Evolutionary conservation across 1,140 invertebrate species (phyloP), one percentile per base, ranked within the genome.

Genomic region (Drosophila murphyi): DNA sequence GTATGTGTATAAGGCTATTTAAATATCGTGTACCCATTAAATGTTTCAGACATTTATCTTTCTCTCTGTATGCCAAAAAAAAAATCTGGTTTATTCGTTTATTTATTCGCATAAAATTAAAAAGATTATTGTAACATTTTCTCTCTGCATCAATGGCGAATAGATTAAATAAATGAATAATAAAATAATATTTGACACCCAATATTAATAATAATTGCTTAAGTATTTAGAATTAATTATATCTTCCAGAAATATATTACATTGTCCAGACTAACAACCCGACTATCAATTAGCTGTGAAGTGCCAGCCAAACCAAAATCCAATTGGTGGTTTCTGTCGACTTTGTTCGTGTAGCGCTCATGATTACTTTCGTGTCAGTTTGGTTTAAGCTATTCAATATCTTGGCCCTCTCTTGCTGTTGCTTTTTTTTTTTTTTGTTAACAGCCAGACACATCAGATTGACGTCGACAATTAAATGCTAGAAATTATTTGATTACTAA

Each of bases 401-500:
- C 78, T 61, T n/a, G 12, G n/a, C 73, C 41, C 61, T 41, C 64
- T 59, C 63, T 37, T 50, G 52, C 57, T 45, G 52, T 51, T 45
- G 48, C 3, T 39, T 41, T 20, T 34, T 12, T 41, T 41, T 7
- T 35, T 8, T 8, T n/a, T 41, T 34, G 7, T 8, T 28, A 59
- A 28, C 50, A 37, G 37, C 5, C 29, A 51, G 64, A 52, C 72
- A 63, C 59, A 64, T 48, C 39, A 74, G 64, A 59, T 77, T 67
- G n/a, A 72, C 62, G 74, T 60, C 69, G 80, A 74, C 82, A 87
- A 87, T 87, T 87, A 87, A 88, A 88, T 62, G 72, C 65, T 79
- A 80, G 83, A 83, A 88, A 87, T 88, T 88, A 87, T 87, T 87
- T 88, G 80, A 87, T 88, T 87, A 88, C 83, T 83, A 72, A 51